phyloP scores from a whole-genome alignment of 2,113 vertebrate species.

The Lepisosteus osseus region DNA sequence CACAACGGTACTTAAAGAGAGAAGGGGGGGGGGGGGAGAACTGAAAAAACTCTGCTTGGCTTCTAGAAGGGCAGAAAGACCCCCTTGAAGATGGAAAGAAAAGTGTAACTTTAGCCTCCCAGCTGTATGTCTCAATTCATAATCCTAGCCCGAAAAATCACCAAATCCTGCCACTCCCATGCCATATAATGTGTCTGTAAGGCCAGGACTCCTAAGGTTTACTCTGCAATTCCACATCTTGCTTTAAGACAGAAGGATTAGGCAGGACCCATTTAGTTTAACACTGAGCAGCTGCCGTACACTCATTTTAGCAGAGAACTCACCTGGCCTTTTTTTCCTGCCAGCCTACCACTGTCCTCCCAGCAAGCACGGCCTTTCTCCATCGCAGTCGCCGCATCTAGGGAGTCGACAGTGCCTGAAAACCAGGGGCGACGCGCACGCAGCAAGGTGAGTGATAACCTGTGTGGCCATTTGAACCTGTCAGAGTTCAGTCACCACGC shows the following conservation, averaged over 20 bases:
- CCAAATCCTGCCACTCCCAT: slow-evolving; percentile 68
- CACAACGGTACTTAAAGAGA: slow-evolving; percentile 25
- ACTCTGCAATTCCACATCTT: slow-evolving; percentile 56
- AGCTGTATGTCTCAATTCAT: slow-evolving; percentile 74
- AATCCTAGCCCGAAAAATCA: slow-evolving; percentile 69
- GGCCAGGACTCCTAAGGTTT: slow-evolving; percentile 57
- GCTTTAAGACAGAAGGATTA: slow-evolving; percentile 61
- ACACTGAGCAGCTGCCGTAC: slow-evolving; percentile 41
- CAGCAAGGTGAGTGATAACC: neutral
- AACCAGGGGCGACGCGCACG: neutral
- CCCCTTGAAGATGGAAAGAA: slow-evolving; percentile 71
- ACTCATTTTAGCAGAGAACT: slow-evolving; percentile 14
- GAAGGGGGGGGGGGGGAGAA: slow-evolving; percentile 19
- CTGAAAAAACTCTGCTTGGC: slow-evolving; percentile 45
- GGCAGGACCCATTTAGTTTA: slow-evolving; percentile 49
- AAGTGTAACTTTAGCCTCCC: slow-evolving; percentile 75
- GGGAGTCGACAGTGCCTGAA: neutral
- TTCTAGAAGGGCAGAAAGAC: slow-evolving; percentile 61
- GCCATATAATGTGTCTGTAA: slow-evolving; percentile 47
- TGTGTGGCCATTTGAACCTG: neutral
- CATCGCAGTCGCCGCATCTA: neutral
- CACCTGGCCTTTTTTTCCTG: no score
- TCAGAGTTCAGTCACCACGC: neutral
- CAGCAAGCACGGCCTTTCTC: neutral
- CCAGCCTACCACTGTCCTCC: neutral